Base-by-base conservation (phyloP, 2,797 vertebrate species). In the Cheirogaleus major region DNA sequence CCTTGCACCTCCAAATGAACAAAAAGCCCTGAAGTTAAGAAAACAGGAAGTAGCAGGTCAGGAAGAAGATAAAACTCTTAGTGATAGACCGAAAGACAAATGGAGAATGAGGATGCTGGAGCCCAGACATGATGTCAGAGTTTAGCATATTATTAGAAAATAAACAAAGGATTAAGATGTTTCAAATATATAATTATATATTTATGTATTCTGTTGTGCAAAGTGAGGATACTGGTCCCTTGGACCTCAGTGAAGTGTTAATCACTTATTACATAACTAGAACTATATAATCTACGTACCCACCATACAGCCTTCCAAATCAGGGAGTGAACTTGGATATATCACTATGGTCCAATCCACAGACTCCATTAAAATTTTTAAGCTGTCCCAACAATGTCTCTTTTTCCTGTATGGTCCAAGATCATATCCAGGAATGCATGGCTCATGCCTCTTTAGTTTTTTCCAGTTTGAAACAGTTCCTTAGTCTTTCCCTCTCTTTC, bases 1-100 rank as follows among this genome's bases (percentile, higher is more conserved):
- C 20, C 65, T 95, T 55, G 6, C 2, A 81, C 61, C 7, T 27
- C 23, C 41, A 27, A 27, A 18, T 75, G 87, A 67, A 85, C 84
- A 92, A 73, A 95, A 88, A 88, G 17, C 20, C 80, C 63, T 7
- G 23, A 93, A 95, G 23, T 93, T 57, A 87, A 55, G 67, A 52
- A 87, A 97, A 87, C 10, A 73, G 41, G 87, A 96, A 78, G 30
- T 70, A 83, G 79, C 23, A 38, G 69, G 41, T 59, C 20, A 79
- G 55, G 61, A 89, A 93, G 83, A 86, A 86, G 27, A 59, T 3
- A 57, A 43, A 43, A 73, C 87, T 76, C 22, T 73, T 69, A 69
- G 72, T 0, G 6, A 55, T 3, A 57, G 80, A 92, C 17, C 0
- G 0, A 72, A 75, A 67, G 72, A 78, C 87, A 79, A 81, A 91